Conservation (phyloP, 1,140 invertebrate species). For the Melanaphis sacchari region DNA sequence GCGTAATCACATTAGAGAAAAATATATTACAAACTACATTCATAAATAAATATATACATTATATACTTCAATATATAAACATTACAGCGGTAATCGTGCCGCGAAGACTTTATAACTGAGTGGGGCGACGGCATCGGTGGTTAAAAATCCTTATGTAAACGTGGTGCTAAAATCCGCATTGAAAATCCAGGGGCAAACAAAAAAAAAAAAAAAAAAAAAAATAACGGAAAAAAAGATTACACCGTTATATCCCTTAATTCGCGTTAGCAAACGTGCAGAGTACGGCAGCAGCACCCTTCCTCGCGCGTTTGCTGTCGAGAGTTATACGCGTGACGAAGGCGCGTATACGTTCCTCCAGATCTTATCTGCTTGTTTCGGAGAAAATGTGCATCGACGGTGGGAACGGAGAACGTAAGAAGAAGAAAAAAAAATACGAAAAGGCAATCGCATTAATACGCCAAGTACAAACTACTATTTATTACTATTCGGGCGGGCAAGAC, state of each 20-base stretch:
- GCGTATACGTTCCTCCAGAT: conserved; percentile 47
- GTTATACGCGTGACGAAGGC: conserved; percentile 49
- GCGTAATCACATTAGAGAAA: neutral
- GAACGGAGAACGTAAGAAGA: neutral
- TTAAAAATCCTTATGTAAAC: conserved; percentile 43
- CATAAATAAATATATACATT: neutral
- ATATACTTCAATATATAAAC: neutral
- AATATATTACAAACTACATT: neutral
- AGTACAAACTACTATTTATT: conserved; percentile 58
- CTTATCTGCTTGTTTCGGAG: conserved; percentile 16
- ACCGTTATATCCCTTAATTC: conserved; percentile 55
- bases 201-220: neutral
- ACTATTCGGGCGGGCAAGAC: conserved; percentile 47
- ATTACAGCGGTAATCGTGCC: neutral
- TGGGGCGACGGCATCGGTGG: neutral
- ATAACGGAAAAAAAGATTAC: conserved; percentile 36
- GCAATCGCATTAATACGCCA: conserved; percentile 58
- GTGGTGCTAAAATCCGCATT: neutral
- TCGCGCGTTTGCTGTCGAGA: neutral
- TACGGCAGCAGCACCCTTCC: neutral
- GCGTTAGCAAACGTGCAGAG: neutral
- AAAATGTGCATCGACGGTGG: conserved; percentile 36
- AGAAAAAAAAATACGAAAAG: conserved; percentile 6
- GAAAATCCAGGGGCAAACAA: neutral
- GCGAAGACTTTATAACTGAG: neutral